phyloP scores from a whole-genome alignment of 30 jellyfish, hydroid and myxozoan genomes.

The Catostylus mosaicus region DNA sequence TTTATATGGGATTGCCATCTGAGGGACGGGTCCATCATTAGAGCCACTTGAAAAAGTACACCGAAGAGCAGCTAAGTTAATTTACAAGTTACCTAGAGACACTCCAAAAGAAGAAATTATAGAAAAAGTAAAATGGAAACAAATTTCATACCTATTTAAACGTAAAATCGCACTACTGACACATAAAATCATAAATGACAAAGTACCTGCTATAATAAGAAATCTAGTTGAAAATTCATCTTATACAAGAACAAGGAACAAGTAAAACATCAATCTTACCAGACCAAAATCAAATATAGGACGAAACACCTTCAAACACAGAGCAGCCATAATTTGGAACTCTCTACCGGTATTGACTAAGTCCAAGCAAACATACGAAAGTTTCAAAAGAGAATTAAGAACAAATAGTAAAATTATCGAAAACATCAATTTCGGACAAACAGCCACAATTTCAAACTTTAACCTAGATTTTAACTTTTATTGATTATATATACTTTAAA shows the following conservation, averaged over 20 bases:
- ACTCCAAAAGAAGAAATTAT: not conserved
- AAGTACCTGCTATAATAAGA: slow-evolving; percentile 16
- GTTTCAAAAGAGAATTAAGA: too few species aligned
- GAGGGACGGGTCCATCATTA: slow-evolving; percentile 22
- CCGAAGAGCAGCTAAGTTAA: slow-evolving; percentile 23
- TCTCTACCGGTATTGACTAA: not conserved
- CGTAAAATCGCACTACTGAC: slow-evolving; percentile 35
- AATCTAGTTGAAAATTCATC: not conserved
- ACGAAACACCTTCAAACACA: not conserved
- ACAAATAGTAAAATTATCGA: too few species aligned
- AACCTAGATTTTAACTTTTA: too few species aligned
- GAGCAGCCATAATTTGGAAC: not conserved
- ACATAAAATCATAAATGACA: slow-evolving; percentile 20
- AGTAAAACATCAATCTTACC: not conserved
- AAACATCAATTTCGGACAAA: too few species aligned
- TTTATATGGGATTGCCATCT: slow-evolving; percentile 21
- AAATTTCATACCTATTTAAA: slow-evolving; percentile 19
- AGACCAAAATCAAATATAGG: slow-evolving; percentile 10
- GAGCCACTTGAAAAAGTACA: slow-evolving; percentile 38
- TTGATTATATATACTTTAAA: too few species aligned
- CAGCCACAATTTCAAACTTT: too few species aligned
- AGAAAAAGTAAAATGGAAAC: slow-evolving; percentile 33
- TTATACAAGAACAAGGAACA: not conserved
- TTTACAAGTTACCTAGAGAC: slow-evolving; percentile 22
- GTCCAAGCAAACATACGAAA: not conserved